A percentile compares a stretch with the other conserved stretches of the same genome.
Evolutionary conservation across 2,113 vertebrate species (phyloP).

Genomic region (Hippocampus zosterae): DNA sequence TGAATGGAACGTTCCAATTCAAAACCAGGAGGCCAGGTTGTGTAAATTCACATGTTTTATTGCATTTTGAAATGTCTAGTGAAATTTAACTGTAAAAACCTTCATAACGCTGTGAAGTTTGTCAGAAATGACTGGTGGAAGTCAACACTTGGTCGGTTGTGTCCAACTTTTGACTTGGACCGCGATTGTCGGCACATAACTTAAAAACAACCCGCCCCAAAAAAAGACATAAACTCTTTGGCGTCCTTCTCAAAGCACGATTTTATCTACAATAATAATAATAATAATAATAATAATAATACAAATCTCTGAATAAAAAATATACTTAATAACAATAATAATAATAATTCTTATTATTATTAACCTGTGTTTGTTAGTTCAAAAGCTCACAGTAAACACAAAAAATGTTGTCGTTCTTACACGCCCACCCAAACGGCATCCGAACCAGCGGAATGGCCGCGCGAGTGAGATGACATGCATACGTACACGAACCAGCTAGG

Average conservation of each 20-base stretch:
- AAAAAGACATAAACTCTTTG: constrained; percentile 66
- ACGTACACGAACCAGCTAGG: constrained; percentile 32
- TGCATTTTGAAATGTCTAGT: constrained; percentile 72
- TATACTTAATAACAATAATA: constrained; percentile 57
- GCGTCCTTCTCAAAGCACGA: constrained; percentile 57
- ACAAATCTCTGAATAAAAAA: constrained; percentile 72
- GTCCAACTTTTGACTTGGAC: constrained; percentile 60
- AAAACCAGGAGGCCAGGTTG: constrained; percentile 4
- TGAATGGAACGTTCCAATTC: neutral
- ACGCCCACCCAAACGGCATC: constrained; percentile 29
- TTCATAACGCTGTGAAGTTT: constrained; percentile 68
- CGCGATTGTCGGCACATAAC: constrained; percentile 69
- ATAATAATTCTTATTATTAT: constrained; percentile 52
- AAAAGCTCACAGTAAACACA: constrained; percentile 67
- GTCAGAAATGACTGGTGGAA: constrained; percentile 69
- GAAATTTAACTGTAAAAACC: constrained; percentile 66
- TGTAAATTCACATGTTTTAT: constrained; percentile 71
- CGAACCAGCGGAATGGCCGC: constrained; percentile 56
- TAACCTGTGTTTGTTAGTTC: constrained; percentile 68
- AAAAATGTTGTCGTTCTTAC: constrained; percentile 42
- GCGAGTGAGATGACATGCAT: constrained; percentile 51
- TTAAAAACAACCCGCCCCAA: constrained; percentile 30
- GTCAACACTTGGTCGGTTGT: constrained; percentile 61
- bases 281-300: constrained; percentile 45
- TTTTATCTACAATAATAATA: constrained; percentile 62